These are phyloP conservation scores for Apostichopus parvimensis DNA, from an alignment of 35 echinoderm and acorn worm genomes.

Conservation along the genomic window DNA sequence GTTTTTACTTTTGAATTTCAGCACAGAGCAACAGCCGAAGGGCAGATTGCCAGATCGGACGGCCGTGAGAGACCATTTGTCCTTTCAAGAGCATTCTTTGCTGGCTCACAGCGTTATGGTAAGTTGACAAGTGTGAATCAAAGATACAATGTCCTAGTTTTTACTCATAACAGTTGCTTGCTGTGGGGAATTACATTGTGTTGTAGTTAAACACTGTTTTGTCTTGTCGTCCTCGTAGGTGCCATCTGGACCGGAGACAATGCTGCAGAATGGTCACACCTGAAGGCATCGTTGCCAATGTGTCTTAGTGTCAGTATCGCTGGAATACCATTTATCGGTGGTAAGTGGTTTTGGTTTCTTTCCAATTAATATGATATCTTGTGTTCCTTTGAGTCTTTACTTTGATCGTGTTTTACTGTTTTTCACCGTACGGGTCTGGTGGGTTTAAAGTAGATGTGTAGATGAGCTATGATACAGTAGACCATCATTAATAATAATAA, in stretches of 20 bases:
- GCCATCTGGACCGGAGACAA: constrained; percentile 99
- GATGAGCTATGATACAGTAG: no score
- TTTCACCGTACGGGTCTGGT: no score
- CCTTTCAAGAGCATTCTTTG: constrained; percentile 89
- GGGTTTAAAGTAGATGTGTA: no score
- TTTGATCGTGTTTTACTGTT: no score
- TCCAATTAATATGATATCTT: neutral
- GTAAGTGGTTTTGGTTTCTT: constrained; percentile 43
- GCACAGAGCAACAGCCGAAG: constrained; percentile 94
- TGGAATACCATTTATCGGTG: constrained; percentile 92
- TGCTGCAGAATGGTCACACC: constrained; percentile 87
- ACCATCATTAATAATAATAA: no score
- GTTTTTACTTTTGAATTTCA: neutral
- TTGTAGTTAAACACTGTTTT: neutral
- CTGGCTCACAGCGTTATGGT: constrained; percentile 98
- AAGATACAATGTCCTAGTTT: neutral
- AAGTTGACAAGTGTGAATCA: neutral
- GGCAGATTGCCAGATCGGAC: constrained; percentile 75
- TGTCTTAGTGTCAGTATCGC: constrained; percentile 80
- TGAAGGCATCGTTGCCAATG: constrained; percentile 93
- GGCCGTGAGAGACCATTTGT: constrained; percentile 90
- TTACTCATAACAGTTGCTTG: neutral
- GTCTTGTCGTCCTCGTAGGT: constrained; percentile 55
- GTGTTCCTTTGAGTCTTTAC: no score
- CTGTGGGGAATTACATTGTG: neutral